Percentiles rank a stretch among this genome's conserved stretches.
These are phyloP conservation scores for Harpalus rubripes DNA, from an alignment of 2,888 invertebrate species.

Conservation along the genomic window DNA sequence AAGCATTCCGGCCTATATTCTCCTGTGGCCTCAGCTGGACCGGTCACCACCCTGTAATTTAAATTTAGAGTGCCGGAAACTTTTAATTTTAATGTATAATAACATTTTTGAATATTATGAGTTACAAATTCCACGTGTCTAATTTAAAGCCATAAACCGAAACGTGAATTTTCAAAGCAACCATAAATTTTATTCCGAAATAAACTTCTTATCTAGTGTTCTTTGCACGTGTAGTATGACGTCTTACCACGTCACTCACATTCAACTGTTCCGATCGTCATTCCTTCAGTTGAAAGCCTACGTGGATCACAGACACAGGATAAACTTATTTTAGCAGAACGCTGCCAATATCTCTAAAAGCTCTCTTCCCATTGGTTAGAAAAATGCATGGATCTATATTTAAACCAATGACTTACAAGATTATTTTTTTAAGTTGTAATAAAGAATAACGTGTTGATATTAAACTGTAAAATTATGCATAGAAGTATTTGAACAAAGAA, in stretches of 20 bases:
- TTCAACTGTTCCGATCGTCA: slow-evolving; percentile 5
- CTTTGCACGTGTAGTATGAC: background rate
- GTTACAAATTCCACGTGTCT: no score
- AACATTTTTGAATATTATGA: no score
- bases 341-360: slow-evolving; percentile 10
- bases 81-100: no score
- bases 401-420: slow-evolving; percentile 2
- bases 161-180: no score
- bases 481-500: no score
- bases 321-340: slow-evolving; percentile 37
- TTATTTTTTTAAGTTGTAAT: slow-evolving; percentile 36
- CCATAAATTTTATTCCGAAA: no score
- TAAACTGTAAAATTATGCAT: slow-evolving; percentile 18
- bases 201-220: no score
- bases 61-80: no score
- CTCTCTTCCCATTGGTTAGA: slow-evolving; percentile 23
- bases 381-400: slow-evolving; percentile 30
- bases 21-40: no score
- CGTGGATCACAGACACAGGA: background rate
- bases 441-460: slow-evolving; percentile 9
- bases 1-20: no score
- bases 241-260: background rate
- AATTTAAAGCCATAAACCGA: no score
- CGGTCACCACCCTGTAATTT: no score
- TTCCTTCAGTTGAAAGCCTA: background rate